Percentiles rank a stretch among this genome's conserved stretches.
Evolutionary conservation across 2,888 invertebrate species (phyloP).

Genomic region (Portevinia maculata): DNA sequence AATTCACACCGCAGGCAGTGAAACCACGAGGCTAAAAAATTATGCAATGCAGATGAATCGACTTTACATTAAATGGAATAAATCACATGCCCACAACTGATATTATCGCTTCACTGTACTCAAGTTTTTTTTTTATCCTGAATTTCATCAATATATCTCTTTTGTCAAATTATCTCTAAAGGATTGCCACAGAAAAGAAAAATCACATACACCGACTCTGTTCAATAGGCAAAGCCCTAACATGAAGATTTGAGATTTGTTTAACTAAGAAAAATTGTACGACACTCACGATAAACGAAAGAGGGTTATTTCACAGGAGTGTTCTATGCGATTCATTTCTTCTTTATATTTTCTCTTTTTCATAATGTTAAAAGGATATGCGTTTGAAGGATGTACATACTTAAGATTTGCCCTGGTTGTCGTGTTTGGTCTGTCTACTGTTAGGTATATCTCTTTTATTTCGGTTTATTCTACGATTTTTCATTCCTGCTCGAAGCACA

Average conservation of each 20-base stretch:
- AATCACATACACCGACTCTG: conserved; percentile 11
- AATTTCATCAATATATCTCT: conserved; percentile 13
- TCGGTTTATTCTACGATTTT: conserved; percentile 6
- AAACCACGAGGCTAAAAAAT: too few species aligned
- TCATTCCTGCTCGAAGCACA: conserved; percentile 19
- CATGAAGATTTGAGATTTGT: conserved; percentile 58
- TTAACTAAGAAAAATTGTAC: conserved; percentile 58
- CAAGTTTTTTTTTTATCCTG: conserved; percentile 1
- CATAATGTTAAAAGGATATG: conserved; percentile 45
- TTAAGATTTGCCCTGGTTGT: conserved; percentile 4
- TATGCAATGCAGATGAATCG: too few species aligned
- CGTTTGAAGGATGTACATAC: conserved; percentile 42
- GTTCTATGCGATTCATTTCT: background rate
- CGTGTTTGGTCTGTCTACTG: background rate
- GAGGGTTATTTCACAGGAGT: conserved; percentile 10
- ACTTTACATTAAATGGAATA: too few species aligned
- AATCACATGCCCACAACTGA: too few species aligned
- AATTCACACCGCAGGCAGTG: too few species aligned
- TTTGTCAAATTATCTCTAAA: conserved; percentile 29
- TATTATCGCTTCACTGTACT: background rate
- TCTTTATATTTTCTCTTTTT: conserved; percentile 5
- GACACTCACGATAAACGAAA: conserved; percentile 49
- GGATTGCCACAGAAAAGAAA: conserved; percentile 25
- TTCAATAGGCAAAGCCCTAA: conserved; percentile 55
- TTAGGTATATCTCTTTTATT: conserved; percentile 12